Percentiles rank a stretch among this genome's conserved stretches.
phyloP scores from a whole-genome alignment of 2,113 vertebrate species.

The rabbit (Oryctolagus cuniculus) region mOryCun1.1 NC_091445.1:12302501-12303000 shows the following conservation, averaged over 20 bases:
- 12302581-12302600: background rate
- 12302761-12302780: conserved; percentile 1
- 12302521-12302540: background rate
- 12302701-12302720: background rate
- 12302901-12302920: conserved; percentile 16
- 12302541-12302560: background rate
- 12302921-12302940: conserved; percentile 41
- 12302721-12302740: conserved; percentile 36
- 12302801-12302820: conserved; percentile 49
- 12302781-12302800: background rate
- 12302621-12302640: background rate
- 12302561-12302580: background rate
- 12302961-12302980: conserved; percentile 20
- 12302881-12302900: background rate
- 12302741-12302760: background rate
- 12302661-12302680: background rate
- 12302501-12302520: background rate
- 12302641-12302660: conserved; percentile 2
- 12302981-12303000: background rate
- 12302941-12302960: conserved; percentile 55
- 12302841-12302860: conserved; percentile 38
- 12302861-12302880: conserved; percentile 28
- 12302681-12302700: conserved; percentile 31
- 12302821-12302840: conserved; percentile 34
- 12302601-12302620: conserved; percentile 10